Evolutionary conservation across 2,797 vertebrate genomes (phyloP), one percentile per base, ranked within the genome.

Genomic region (Emys orbicularis): DNA sequence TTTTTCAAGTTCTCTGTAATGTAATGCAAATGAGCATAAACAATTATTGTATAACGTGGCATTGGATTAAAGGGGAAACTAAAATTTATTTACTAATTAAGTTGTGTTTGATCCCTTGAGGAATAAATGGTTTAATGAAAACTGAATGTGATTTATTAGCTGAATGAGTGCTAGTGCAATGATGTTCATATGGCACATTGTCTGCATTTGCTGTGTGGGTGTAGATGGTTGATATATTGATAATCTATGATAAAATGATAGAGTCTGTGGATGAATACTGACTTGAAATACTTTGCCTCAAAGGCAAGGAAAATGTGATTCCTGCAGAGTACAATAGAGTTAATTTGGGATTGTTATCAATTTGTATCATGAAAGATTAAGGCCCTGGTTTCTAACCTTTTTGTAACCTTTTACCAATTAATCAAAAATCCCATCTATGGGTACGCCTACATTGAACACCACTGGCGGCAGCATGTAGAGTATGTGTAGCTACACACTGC

Each of bases 1-100:
- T 54, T 92, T 90, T 87, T 93, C 50, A 86, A 77, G 47, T 74
- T 2, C 2, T 95, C 7, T 85, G 5, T 85, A 47, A 83, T 90
- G 5, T 61, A 34, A 54, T 84, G 50, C 79, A 52, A 61, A 4
- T 57, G 84, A 11, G 50, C 1, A 49, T 31, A 53, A 23, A 16
- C 13, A 4, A 72, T 79, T 84, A 81, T 76, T 37, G 0, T 54
- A n/a, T 19, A 52, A 10, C 56, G 21, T 79, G 4, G 61, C 4
- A 6, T 0, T 0, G 1, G 59, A 90, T 61, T 81, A 83, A 68
- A 4, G 90, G 3, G 3, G 6, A n/a, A 27, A 87, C 83, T 12
- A 0, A 4, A 5, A 5, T 2, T 2, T 11, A n/a, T 52, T 83
- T 83, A 49, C 12, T 83, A 86, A 87, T 90, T 89, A 84, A 91